phyloP scores from a whole-genome alignment of 2,113 vertebrate genomes.

The Nycticebus coucang region DNA sequence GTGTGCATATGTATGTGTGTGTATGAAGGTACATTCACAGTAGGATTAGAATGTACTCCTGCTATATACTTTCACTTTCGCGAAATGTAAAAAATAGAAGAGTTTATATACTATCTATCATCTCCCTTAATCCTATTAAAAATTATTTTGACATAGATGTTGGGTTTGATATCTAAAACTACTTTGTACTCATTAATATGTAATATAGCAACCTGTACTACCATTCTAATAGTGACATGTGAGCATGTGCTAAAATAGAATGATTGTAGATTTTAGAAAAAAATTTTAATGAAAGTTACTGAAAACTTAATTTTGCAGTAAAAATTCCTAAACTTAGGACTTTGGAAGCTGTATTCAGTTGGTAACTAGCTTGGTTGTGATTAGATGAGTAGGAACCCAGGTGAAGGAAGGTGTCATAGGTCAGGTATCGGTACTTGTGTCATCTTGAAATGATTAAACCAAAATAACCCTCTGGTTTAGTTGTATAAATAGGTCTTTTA shows the following conservation, averaged over 20 bases:
- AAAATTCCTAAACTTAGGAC: not conserved
- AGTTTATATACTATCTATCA: not conserved
- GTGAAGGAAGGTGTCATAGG: not conserved
- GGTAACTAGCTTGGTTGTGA: not conserved
- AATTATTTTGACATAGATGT: not conserved
- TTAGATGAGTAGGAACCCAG: not conserved
- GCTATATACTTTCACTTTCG: not conserved
- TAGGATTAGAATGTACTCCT: not conserved
- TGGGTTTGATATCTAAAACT: not conserved
- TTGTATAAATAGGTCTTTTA: not conserved
- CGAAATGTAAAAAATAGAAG: not conserved
- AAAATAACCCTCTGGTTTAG: not conserved
- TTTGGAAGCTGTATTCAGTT: not conserved
- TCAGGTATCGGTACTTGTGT: not conserved
- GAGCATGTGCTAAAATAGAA: not conserved
- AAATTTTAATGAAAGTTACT: not conserved
- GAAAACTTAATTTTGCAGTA: not conserved
- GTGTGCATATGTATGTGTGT: not conserved
- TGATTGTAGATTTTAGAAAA: not conserved
- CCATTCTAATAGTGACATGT: not conserved
- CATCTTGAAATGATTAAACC: constrained; percentile 11
- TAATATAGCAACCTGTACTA: not conserved
- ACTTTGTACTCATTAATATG: not conserved
- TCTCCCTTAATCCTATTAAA: not conserved
- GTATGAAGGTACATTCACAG: not conserved